Evolutionary conservation across 2,888 invertebrate species (phyloP).

Genomic region (Cataglyphis altisquamis): DNA sequence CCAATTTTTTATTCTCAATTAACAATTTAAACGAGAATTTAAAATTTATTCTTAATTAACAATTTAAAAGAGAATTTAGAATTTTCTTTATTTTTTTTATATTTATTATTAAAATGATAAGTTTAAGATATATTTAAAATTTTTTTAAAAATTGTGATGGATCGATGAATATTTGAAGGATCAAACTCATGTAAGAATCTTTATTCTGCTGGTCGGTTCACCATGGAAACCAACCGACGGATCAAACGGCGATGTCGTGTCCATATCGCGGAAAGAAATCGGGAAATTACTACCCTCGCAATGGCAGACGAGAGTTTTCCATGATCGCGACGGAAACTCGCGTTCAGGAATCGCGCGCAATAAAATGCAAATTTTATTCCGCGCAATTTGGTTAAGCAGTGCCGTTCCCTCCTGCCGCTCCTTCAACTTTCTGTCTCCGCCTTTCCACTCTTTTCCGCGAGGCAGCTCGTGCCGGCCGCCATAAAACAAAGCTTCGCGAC

Average conservation of each 20-base stretch:
- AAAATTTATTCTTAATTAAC: background rate
- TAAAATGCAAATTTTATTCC: conserved; percentile 74
- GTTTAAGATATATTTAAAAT: background rate
- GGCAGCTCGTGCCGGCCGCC: conserved; percentile 25
- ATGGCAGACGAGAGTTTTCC: conserved; percentile 39
- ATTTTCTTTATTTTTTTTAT: background rate
- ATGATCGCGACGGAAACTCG: conserved; percentile 10
- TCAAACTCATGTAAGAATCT: conserved; percentile 10
- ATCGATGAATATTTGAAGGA: background rate
- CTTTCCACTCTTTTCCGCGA: conserved; percentile 7
- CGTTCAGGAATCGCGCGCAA: conserved; percentile 61
- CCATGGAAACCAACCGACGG: background rate
- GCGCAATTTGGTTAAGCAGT: conserved; percentile 69
- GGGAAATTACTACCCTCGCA: conserved; percentile 35
- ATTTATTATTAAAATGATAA: background rate
- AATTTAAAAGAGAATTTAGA: background rate
- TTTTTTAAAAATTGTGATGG: background rate
- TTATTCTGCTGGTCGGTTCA: conserved; percentile 12
- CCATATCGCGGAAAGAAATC: conserved; percentile 41
- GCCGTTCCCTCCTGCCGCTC: conserved; percentile 24
- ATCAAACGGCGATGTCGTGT: conserved; percentile 39
- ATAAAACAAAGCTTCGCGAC: conserved; percentile 52
- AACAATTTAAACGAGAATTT: background rate
- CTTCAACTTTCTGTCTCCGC: conserved; percentile 3
- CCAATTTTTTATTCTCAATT: background rate